Percentiles rank a stretch among this genome's conserved stretches.
Conservation (phyloP, 1,140 invertebrate species). For the Samia ricini region DNA sequence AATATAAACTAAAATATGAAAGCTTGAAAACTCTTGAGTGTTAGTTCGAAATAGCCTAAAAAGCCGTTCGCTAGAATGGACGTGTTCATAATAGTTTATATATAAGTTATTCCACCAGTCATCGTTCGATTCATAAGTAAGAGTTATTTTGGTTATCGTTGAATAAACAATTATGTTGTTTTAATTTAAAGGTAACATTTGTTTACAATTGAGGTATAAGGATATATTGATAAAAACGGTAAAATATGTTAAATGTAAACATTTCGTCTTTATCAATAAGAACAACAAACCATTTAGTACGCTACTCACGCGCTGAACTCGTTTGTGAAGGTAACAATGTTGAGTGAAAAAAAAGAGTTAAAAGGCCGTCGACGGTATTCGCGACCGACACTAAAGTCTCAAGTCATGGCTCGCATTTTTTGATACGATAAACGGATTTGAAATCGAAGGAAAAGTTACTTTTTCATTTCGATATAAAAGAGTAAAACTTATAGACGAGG, state of each 20-base stretch:
- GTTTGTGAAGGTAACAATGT: constrained; percentile 69
- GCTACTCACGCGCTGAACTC: constrained; percentile 50
- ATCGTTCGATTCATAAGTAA: neutral
- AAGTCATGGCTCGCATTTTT: constrained; percentile 33
- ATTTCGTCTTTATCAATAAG: constrained; percentile 19
- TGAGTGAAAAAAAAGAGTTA: constrained; percentile 64
- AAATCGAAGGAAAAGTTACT: neutral
- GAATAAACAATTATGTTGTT: too few relatives aligned
- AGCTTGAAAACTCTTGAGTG: constrained; percentile 33
- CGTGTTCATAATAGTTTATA: neutral
- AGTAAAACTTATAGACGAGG: neutral
- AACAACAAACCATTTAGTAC: constrained; percentile 45
- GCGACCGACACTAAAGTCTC: constrained; percentile 23
- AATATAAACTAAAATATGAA: constrained; percentile 37
- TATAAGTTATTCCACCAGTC: neutral
- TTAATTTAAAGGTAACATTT: too few relatives aligned
- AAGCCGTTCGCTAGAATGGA: neutral
- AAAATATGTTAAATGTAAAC: constrained; percentile 13
- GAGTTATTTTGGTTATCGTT: neutral
- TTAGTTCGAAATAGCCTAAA: constrained; percentile 41
- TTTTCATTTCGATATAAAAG: neutral
- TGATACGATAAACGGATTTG: neutral
- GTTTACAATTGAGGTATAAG: too few relatives aligned
- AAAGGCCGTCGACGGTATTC: constrained; percentile 33
- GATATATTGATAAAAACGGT: neutral